Evolutionary conservation across 2,113 vertebrate species (phyloP), one percentile per base, ranked within the genome.

Genomic region (Mohoua ochrocephala): DNA sequence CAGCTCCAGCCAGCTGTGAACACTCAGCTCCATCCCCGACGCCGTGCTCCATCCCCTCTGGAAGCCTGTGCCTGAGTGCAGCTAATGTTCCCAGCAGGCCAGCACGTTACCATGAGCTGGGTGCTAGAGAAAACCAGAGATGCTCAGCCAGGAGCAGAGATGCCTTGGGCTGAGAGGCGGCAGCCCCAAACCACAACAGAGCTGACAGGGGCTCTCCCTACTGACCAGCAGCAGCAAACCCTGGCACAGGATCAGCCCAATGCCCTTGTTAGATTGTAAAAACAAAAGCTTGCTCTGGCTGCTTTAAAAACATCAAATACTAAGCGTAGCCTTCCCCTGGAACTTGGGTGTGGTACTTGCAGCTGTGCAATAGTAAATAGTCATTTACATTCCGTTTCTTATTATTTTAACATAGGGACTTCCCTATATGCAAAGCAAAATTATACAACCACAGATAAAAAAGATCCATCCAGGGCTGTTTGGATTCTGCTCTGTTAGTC

Each of bases 61-160:
- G 17, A n/a, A 53, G 31, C 26, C 41, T 5, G 3, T 35, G 31
- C 45, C 24, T 0, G 0, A 42, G n/a, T 2, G 21, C 71, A 47
- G 67, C 18, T 35, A 0, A 3, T 39, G 49, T 54, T 56, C 67
- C 45, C 4, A 1, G n/a, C 41, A 30, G 12, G 7, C 13, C 64
- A 31, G 37, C 44, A 28, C 5, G 1, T 37, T 3, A 3, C 49
- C 4, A 0, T 1, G 23, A 68, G 56, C 69, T 39, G 31, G 20
- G 33, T 15, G 3, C 14, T 10, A 4, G 37, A 49, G 74, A 45
- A 53, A 75, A 47, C 4, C 37, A n/a, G n/a, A n/a, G n/a, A 8
- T 1, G 3, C 27, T 37, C 31, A 42, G 6, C 61, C 3, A 2
- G 28, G 21, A 47, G 27, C 1, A 30, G 56, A 64, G 47, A 11